A percentile compares a stretch with the other conserved stretches of the same genome.
phyloP scores from a whole-genome alignment of 2,797 vertebrate genomes.

The Myripristis murdjan region DNA sequence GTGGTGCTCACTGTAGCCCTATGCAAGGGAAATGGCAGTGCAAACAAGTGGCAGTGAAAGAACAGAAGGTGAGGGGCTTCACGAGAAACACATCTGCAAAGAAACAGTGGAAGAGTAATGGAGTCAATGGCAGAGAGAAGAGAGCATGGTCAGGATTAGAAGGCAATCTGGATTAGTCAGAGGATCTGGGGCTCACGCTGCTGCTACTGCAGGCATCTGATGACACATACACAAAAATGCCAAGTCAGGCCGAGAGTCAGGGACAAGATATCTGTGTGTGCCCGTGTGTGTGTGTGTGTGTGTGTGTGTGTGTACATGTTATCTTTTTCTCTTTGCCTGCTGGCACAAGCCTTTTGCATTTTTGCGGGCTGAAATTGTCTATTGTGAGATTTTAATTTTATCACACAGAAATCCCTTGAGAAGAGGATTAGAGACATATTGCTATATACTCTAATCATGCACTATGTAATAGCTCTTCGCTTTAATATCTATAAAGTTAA shows the following conservation, averaged over 20 bases:
- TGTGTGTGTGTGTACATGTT: slow-evolving; percentile 8
- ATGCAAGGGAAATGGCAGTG: too few relatives aligned
- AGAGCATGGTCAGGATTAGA: slow-evolving; percentile 61
- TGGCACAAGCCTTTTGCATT: background rate
- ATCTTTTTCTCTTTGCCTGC: slow-evolving; percentile 11
- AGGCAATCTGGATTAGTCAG: slow-evolving; percentile 68
- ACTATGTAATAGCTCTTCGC: slow-evolving; percentile 53
- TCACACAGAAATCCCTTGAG: slow-evolving; percentile 46
- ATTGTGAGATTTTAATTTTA: slow-evolving; percentile 45
- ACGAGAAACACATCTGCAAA: background rate
- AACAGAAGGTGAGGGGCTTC: too few relatives aligned
- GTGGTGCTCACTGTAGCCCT: background rate
- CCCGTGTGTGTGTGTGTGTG: slow-evolving; percentile 5
- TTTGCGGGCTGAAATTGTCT: slow-evolving; percentile 10
- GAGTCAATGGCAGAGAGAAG: slow-evolving; percentile 54
- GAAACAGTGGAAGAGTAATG: slow-evolving; percentile 37
- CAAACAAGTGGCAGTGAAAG: too few relatives aligned
- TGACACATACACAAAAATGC: slow-evolving; percentile 62
- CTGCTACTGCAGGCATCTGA: slow-evolving; percentile 44
- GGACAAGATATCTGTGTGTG: slow-evolving; percentile 9
- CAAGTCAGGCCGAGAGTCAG: slow-evolving; percentile 48
- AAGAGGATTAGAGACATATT: slow-evolving; percentile 31
- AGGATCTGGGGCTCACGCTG: slow-evolving; percentile 48
- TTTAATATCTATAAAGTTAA: slow-evolving; percentile 62
- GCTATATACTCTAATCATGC: slow-evolving; percentile 36